Conservation (phyloP, 2,888 invertebrate species). For the Neocrepidodera transversa region DNA sequence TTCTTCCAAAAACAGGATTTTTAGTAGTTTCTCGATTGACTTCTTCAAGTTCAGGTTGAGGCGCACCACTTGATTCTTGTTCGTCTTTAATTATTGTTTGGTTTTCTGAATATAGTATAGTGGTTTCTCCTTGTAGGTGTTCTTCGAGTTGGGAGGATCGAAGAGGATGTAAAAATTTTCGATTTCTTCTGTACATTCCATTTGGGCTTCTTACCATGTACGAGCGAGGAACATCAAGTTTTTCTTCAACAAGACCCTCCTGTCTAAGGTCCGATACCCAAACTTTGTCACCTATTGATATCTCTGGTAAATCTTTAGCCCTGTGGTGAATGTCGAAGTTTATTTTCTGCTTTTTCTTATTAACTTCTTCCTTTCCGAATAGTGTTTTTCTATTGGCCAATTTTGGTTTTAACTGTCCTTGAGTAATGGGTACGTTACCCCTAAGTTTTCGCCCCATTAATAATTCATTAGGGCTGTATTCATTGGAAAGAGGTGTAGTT, state of each 20-base stretch:
- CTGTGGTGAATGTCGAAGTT: slow-evolving; percentile 12
- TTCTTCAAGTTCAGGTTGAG: too few species aligned
- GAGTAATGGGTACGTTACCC: slow-evolving; percentile 35
- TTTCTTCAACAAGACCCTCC: slow-evolving; percentile 33
- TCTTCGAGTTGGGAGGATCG: too few species aligned
- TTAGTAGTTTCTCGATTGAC: too few species aligned
- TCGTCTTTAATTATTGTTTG: too few species aligned
- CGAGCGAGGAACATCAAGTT: slow-evolving; percentile 18
- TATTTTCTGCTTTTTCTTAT: slow-evolving; percentile 4
- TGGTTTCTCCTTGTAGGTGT: too few species aligned
- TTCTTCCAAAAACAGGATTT: too few species aligned
- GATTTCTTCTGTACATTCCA: slow-evolving; percentile 5
- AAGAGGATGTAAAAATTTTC: not conserved
- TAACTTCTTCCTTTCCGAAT: slow-evolving; percentile 12
- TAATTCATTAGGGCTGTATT: slow-evolving; percentile 45
- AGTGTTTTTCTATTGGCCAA: slow-evolving; percentile 1
- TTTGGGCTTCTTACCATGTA: slow-evolving; percentile 25
- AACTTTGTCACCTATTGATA: slow-evolving; percentile 37
- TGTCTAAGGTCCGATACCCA: too few species aligned
- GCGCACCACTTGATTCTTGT: too few species aligned
- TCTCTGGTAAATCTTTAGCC: slow-evolving; percentile 10
- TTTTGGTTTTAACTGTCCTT: slow-evolving; percentile 5
- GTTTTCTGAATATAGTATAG: too few species aligned
- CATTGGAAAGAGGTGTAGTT: too few species aligned
- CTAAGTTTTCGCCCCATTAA: slow-evolving; percentile 44